A percentile compares a stretch with the other conserved stretches of the same genome.
These are phyloP conservation scores for Caranx melampygus DNA, from an alignment of 2,113 vertebrate species.

Conservation along the genomic window DNA sequence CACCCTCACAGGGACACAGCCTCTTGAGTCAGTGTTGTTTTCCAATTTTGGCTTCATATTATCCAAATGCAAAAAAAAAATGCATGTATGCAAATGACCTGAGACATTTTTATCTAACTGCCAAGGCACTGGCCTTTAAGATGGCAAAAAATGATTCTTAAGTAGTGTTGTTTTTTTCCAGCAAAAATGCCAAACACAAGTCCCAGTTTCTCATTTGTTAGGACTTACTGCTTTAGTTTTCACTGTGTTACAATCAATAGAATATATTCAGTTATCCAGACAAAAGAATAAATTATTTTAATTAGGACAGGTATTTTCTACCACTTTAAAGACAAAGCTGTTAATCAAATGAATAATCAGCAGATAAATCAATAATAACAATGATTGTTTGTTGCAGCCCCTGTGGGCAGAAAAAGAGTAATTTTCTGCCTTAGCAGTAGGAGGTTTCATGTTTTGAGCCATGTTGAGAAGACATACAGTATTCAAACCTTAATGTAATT, in stretches of 20 bases:
- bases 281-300: neutral
- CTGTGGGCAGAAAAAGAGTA: neutral
- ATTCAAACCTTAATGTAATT: neutral
- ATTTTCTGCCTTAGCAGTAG: neutral
- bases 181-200: neutral
- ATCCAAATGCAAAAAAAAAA: slow-evolving; percentile 30
- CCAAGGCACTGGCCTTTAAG: neutral
- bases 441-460: neutral
- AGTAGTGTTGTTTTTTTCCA: neutral
- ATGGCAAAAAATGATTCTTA: neutral
- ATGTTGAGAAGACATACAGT: neutral
- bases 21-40: slow-evolving; percentile 20
- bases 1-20: neutral
- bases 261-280: neutral
- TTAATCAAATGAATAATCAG: neutral
- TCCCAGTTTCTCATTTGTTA: neutral
- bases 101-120: slow-evolving; percentile 5
- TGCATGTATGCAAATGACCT: slow-evolving; percentile 12
- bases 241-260: neutral
- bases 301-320: neutral
- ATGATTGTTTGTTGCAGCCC: neutral
- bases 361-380: neutral
- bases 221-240: neutral
- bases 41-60: slow-evolving; percentile 18
- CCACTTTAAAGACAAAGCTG: neutral